Conservation (phyloP, 2,888 invertebrate genomes). For the Philonicus albiceps region DNA sequence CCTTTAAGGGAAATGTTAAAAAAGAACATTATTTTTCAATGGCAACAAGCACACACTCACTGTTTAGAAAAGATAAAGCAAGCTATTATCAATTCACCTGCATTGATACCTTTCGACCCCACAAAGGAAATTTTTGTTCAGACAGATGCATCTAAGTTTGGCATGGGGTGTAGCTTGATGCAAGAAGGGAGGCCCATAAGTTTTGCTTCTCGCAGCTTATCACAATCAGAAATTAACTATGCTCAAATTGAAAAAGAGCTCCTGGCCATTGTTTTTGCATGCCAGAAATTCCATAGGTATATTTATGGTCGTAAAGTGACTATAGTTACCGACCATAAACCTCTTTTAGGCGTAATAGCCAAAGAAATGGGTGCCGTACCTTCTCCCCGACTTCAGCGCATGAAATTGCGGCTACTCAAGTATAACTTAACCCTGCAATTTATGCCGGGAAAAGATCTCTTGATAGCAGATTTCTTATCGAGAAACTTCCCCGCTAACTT, state of each 20-base stretch:
- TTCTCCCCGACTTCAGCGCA: conserved; percentile 49
- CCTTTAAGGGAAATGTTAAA: not conserved
- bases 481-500: conserved; percentile 22
- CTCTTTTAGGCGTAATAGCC: conserved; percentile 40
- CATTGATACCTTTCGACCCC: conserved; percentile 44
- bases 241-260: conserved; percentile 45
- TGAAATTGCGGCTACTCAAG: conserved; percentile 49
- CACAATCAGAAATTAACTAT: conserved; percentile 46
- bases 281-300: conserved; percentile 49
- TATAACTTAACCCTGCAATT: conserved; percentile 51
- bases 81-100: conserved; percentile 40
- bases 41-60: too few relatives aligned
- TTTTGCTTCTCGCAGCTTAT: conserved; percentile 43
- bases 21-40: not conserved
- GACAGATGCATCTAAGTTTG: conserved; percentile 43
- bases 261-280: conserved; percentile 50
- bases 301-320: conserved; percentile 49
- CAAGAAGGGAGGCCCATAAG: conserved; percentile 47
- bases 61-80: conserved; percentile 44
- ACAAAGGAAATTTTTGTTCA: conserved; percentile 45
- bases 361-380: conserved; percentile 47
- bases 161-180: conserved; percentile 47
- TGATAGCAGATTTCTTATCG: conserved; percentile 47
- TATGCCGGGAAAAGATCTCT: conserved; percentile 51
- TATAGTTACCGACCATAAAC: conserved; percentile 47